These are phyloP conservation scores for Mallateleia sp. DNA, from an alignment of 2,888 invertebrate genomes.

Conservation along the genomic window DNA sequence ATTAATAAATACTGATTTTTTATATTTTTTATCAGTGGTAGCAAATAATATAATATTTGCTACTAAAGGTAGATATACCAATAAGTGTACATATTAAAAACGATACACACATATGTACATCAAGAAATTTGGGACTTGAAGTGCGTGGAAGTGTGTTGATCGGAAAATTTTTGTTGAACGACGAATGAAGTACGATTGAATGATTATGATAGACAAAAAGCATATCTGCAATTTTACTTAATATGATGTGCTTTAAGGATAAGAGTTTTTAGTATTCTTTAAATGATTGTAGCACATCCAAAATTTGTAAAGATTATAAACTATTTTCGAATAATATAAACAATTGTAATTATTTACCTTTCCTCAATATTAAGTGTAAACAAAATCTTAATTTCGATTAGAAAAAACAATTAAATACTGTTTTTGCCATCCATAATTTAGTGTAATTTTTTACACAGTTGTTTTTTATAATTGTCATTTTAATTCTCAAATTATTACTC, in stretches of 20 bases:
- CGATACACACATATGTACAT: conserved; percentile 60
- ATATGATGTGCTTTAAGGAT: conserved; percentile 65
- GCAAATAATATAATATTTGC: conserved; percentile 52
- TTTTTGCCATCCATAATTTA: too few relatives aligned
- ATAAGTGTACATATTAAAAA: conserved; percentile 74
- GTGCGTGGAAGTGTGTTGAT: conserved; percentile 65
- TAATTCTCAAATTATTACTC: too few relatives aligned
- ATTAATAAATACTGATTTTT: conserved; percentile 59
- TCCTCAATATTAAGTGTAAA: too few relatives aligned
- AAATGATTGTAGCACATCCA: conserved; percentile 69
- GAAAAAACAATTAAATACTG: too few relatives aligned
- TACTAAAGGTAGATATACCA: conserved; percentile 62
- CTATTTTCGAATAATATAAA: conserved; percentile 74
- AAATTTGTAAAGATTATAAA: conserved; percentile 77
- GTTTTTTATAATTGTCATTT: too few relatives aligned
- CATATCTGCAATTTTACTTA: conserved; percentile 61
- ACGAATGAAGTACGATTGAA: conserved; percentile 74
- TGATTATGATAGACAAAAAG: conserved; percentile 65
- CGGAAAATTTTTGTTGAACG: conserved; percentile 69
- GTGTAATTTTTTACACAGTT: too few relatives aligned
- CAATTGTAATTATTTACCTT: conserved; percentile 32
- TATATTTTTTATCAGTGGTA: conserved; percentile 62
- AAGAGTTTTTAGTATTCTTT: conserved; percentile 69
- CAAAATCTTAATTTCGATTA: too few relatives aligned
- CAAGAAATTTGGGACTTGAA: conserved; percentile 58